Percentiles rank a stretch among this genome's conserved stretches.
These are phyloP conservation scores for Tympanoctomys barrerae DNA, from an alignment of 2,797 vertebrate genomes.

Conservation along the genomic window DNA sequence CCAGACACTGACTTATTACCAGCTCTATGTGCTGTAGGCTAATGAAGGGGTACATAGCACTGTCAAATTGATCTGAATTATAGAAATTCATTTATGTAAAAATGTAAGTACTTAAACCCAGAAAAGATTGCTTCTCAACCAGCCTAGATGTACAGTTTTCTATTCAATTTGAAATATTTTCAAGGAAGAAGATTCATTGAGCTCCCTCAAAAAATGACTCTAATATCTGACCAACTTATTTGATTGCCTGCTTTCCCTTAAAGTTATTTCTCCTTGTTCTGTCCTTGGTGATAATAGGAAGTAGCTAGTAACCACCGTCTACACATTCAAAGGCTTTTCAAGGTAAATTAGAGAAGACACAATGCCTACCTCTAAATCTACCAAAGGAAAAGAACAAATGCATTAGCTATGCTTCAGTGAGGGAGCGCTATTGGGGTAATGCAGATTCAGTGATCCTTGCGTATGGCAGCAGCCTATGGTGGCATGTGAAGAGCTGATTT, in stretches of 20 bases:
- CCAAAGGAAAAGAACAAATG: slow-evolving; percentile 74
- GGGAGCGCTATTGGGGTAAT: slow-evolving; percentile 52
- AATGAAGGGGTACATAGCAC: background rate
- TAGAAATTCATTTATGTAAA: slow-evolving; percentile 62
- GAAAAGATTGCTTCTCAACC: slow-evolving; percentile 9
- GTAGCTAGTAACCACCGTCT: slow-evolving; percentile 64
- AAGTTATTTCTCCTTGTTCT: slow-evolving; percentile 75
- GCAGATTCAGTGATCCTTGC: slow-evolving; percentile 25
- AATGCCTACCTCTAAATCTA: slow-evolving; percentile 67
- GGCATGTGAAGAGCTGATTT: background rate
- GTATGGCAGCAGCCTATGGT: background rate
- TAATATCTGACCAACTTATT: slow-evolving; percentile 73
- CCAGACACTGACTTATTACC: background rate
- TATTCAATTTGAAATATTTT: slow-evolving; percentile 70
- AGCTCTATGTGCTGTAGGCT: background rate
- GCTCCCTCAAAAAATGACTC: slow-evolving; percentile 63
- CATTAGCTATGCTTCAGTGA: slow-evolving; percentile 73
- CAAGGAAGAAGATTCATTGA: slow-evolving; percentile 67
- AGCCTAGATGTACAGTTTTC: slow-evolving; percentile 19
- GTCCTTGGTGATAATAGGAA: slow-evolving; percentile 70
- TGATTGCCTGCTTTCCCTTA: slow-evolving; percentile 75
- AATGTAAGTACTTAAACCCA: background rate
- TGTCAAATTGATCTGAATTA: slow-evolving; percentile 16
- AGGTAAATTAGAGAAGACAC: slow-evolving; percentile 77
- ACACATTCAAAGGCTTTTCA: slow-evolving; percentile 63